Evolutionary conservation across 2,797 vertebrate genomes (phyloP).

Genomic region (Acipenser oxyrinchus): DNA sequence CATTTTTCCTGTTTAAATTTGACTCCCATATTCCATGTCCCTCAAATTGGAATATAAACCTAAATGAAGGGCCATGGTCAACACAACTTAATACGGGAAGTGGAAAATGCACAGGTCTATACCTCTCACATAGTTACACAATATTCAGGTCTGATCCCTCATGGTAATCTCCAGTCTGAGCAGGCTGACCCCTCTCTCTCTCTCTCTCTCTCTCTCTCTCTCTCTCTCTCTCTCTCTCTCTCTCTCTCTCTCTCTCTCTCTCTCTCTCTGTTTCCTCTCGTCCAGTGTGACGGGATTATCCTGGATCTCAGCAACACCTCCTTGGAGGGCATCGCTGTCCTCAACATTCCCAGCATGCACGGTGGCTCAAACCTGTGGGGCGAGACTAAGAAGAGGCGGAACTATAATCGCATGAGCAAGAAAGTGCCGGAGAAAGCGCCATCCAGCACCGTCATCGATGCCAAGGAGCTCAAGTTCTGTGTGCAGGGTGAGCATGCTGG

Average conservation of each 20-base stretch:
- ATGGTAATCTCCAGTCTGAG: not conserved
- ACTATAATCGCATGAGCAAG: constrained; percentile 81
- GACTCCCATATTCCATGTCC: too few relatives aligned
- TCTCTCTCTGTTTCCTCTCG: not conserved
- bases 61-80: too few relatives aligned
- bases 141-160: not conserved
- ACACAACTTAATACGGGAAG: too few relatives aligned
- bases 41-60: too few relatives aligned
- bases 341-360: constrained; percentile 97
- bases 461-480: constrained; percentile 88
- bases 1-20: too few relatives aligned
- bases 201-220: not conserved
- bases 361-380: constrained; percentile 94
- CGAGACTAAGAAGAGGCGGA: constrained; percentile 78
- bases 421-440: constrained; percentile 62
- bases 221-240: not conserved
- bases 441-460: constrained; percentile 64
- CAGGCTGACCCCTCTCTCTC: not conserved
- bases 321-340: constrained; percentile 84
- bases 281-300: constrained; percentile 80
- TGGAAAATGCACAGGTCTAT: too few relatives aligned
- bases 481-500: constrained; percentile 72
- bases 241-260: not conserved
- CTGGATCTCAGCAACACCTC: constrained; percentile 82
- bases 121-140: too few relatives aligned